Evolutionary conservation across 53 echinoderm and acorn worm genomes (phyloP).

Genomic region (Crossaster papposus): DNA sequence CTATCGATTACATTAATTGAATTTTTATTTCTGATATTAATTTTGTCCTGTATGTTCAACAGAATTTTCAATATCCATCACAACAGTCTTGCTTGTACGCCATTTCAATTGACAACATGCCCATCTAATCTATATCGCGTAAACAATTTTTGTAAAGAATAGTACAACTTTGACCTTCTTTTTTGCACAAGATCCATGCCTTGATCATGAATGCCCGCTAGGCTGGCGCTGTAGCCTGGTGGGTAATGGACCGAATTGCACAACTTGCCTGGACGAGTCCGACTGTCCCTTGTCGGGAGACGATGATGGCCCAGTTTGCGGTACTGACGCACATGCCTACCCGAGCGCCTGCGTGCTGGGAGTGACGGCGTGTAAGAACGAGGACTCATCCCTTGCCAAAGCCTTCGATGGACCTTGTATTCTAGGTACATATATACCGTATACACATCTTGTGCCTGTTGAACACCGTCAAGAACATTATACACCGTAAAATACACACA

Average conservation of each 20-base stretch:
- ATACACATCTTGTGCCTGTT: too few relatives aligned
- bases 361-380: conserved; percentile 39
- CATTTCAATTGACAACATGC: too few relatives aligned
- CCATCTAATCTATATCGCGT: too few relatives aligned
- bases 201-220: conserved; percentile 8
- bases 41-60: too few relatives aligned
- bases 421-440: conserved; percentile 14
- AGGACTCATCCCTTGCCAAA: background rate
- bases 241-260: conserved; percentile 5
- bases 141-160: background rate
- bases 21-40: too few relatives aligned
- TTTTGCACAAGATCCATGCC: conserved; percentile 20
- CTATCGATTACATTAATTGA: too few relatives aligned
- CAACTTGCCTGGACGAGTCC: conserved; percentile 6
- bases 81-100: too few relatives aligned
- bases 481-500: too few relatives aligned
- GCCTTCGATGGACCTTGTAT: conserved; percentile 44
- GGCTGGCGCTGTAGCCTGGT: conserved; percentile 34
- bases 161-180: background rate
- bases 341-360: conserved; percentile 46
- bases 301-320: conserved; percentile 42
- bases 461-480: too few relatives aligned
- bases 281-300: conserved; percentile 3
- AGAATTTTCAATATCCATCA: too few relatives aligned
- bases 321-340: conserved; percentile 57